Conservation (phyloP, 2,888 invertebrate genomes). For the Anthrax anthrax region DNA sequence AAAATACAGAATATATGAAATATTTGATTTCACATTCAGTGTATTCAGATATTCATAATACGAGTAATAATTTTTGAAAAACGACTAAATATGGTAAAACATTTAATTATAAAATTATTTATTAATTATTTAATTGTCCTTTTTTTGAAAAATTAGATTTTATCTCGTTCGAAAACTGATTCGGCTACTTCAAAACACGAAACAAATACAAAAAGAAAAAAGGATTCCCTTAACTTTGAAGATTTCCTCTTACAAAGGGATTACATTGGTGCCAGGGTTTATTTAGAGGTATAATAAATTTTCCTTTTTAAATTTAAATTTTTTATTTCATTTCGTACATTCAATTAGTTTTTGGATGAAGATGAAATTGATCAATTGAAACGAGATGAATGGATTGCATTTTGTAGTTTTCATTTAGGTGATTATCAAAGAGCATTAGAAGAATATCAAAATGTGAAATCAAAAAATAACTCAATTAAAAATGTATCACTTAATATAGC, state of each 20-base stretch:
- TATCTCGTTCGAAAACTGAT: slow-evolving; percentile 71
- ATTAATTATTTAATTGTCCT: no score
- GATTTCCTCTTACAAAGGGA: slow-evolving; percentile 82
- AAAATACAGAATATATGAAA: no score
- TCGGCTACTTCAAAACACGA: slow-evolving; percentile 34
- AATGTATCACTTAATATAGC: slow-evolving; percentile 68
- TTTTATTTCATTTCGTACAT: not conserved
- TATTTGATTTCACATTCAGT: no score
- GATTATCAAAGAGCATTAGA: slow-evolving; percentile 75
- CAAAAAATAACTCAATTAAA: slow-evolving; percentile 40
- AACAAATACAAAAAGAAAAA: slow-evolving; percentile 25
- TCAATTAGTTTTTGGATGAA: slow-evolving; percentile 13
- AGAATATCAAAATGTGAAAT: slow-evolving; percentile 46
- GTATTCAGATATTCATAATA: no score
- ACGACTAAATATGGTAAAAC: no score
- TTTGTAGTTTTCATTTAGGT: slow-evolving; percentile 90
- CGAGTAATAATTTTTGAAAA: no score
- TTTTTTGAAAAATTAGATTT: no score
- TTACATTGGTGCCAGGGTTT: slow-evolving; percentile 85
- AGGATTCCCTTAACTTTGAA: slow-evolving; percentile 64
- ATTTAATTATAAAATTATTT: no score
- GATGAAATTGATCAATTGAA: slow-evolving; percentile 24
- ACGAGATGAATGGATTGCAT: slow-evolving; percentile 77
- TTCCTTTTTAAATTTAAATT: not conserved
- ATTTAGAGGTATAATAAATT: slow-evolving; percentile 57